phyloP scores from a whole-genome alignment of 2,888 invertebrate species.

The Drosophila infuscata region DNA sequence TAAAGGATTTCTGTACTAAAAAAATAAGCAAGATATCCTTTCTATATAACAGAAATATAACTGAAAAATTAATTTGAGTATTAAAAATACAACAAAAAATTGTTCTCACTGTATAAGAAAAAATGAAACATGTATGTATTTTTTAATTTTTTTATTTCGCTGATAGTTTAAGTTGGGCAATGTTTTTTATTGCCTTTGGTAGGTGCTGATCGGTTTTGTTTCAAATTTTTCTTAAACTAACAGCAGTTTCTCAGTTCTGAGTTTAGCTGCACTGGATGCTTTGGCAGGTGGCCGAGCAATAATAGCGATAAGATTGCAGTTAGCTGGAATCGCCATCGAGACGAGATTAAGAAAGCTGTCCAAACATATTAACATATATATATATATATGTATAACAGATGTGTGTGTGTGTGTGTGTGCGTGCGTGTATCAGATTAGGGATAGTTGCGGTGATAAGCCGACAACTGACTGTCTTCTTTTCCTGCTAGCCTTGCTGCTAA shows the following conservation, averaged over 20 bases:
- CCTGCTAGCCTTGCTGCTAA: conserved; percentile 37
- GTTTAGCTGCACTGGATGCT: conserved; percentile 35
- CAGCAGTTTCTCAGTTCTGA: neutral
- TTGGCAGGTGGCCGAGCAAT: conserved; percentile 49
- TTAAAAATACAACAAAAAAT: neutral
- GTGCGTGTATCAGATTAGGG: conserved; percentile 43
- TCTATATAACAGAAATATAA: neutral
- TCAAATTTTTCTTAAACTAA: neutral
- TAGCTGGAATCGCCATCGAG: conserved; percentile 17
- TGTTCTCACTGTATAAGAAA: neutral
- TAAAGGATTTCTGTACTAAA: neutral
- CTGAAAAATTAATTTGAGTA: neutral
- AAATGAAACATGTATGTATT: neutral
- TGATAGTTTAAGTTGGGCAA: neutral
- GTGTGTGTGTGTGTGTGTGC: conserved; percentile 39
- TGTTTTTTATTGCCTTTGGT: neutral
- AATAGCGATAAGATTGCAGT: conserved; percentile 54
- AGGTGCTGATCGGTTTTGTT: neutral
- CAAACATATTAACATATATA: conserved; percentile 17
- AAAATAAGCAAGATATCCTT: neutral
- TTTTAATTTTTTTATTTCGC: neutral
- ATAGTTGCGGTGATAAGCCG: conserved; percentile 41
- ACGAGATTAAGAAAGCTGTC: conserved; percentile 27
- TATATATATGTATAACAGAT: conserved; percentile 46
- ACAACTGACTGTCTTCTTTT: conserved; percentile 34